Evolutionary conservation across 2,888 invertebrate genomes (phyloP), one percentile per base, ranked within the genome.

Genomic region (Ecdyonurus torrentis): DNA sequence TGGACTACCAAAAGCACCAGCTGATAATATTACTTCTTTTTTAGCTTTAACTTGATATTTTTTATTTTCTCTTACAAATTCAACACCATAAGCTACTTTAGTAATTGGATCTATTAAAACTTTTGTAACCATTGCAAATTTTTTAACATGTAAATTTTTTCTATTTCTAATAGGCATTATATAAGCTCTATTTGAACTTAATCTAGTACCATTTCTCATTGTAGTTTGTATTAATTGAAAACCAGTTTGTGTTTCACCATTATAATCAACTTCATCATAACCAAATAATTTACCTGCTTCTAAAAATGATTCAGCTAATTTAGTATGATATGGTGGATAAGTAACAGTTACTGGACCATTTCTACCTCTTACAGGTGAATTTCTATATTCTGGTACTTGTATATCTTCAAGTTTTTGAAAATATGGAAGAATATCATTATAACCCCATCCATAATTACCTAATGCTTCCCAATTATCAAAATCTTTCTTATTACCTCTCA

Each of bases 321-420:
- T 69, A 2, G 70, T 70, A 25, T 68, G 63, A 66, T 68, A 70
- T 3, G 69, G 68, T 1, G 70, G 66, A 62, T 71, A 69, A 20
- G 68, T 67, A 19, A 71, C 67, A 19, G 70, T 69, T 58, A 71
- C 64, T 60, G 68, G 69, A 1, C 71, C 71, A 1, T 69, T 24
- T 2, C 50, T 10, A 50, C 50, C 22, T 19, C 55, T 58, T 18
- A 53, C 24, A 23, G 25, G 18, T 2, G 59, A 62, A 37, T 59
- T 62, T n/a, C 68, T 68, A 23, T 69, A 62, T 63, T 69, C 69
- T 5, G 68, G 69, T 60, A 66, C 72, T 69, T 64, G 69, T 68
- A 69, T 72, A 70, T 84, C 84, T 74, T 91, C 90, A 24, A 87
- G 76, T 74, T 89, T 90, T 70, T 84, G 86, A 72, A 88, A 91